phyloP scores from a whole-genome alignment of 1,140 invertebrate genomes.

The Chironomus tepperi region DNA sequence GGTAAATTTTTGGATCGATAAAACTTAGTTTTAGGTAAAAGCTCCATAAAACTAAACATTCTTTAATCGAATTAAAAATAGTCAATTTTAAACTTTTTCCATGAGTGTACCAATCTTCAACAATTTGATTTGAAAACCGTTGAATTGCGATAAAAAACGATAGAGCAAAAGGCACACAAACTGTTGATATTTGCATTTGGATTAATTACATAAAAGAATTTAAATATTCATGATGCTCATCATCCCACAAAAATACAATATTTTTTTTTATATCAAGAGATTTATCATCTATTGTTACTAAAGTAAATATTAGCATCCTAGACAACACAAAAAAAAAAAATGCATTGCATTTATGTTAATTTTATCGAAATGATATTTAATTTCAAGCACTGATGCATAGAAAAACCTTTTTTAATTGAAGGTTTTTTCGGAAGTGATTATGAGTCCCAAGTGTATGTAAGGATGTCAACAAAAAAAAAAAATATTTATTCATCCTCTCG shows the following conservation, averaged over 20 bases:
- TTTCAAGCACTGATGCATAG: conserved; percentile 1
- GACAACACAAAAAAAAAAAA: too few species aligned
- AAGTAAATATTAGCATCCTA: too few species aligned
- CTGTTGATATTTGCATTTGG: conserved; percentile 13
- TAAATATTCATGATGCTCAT: conserved; percentile 1
- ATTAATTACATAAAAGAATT: conserved; percentile 9
- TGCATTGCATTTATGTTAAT: not conserved
- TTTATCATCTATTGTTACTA: not conserved
- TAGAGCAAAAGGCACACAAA: not conserved
- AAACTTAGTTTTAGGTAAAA: too few species aligned
- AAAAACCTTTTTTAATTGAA: conserved; percentile 14
- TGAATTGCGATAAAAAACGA: not conserved
- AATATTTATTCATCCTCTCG: not conserved
- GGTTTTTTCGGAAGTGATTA: not conserved
- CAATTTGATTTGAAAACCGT: not conserved
- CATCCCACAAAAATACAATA: conserved; percentile 12
- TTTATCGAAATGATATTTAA: not conserved
- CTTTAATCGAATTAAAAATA: too few species aligned
- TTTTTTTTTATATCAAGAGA: too few species aligned
- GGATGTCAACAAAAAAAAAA: not conserved
- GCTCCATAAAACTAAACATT: too few species aligned
- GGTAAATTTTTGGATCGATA: too few species aligned
- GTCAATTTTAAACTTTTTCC: too few species aligned
- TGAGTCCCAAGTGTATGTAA: not conserved
- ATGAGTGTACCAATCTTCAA: too few species aligned